phyloP scores from a whole-genome alignment of 2,888 invertebrate genomes.

The Zygothrica quintamaculata region DNA sequence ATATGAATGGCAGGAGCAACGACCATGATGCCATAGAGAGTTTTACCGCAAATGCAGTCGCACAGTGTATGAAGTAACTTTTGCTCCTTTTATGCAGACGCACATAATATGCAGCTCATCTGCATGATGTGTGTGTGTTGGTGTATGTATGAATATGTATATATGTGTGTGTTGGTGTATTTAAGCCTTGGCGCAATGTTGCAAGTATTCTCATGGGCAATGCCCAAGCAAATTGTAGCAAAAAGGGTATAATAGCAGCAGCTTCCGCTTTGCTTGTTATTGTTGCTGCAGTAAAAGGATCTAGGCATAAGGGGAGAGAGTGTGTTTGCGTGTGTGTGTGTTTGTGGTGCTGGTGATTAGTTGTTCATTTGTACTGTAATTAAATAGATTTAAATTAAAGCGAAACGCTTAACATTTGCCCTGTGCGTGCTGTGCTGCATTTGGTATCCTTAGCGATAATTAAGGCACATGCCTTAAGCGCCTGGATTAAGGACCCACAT shows the following conservation, averaged over 20 bases:
- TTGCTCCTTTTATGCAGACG: constrained; percentile 57
- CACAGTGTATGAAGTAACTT: constrained; percentile 67
- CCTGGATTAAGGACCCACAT: constrained; percentile 1
- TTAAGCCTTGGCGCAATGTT: constrained; percentile 47
- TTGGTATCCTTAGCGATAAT: constrained; percentile 52
- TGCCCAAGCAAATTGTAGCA: no score
- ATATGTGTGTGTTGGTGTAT: constrained; percentile 10
- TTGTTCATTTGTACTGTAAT: constrained; percentile 73
- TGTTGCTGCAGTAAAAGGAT: constrained; percentile 27
- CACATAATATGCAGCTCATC: constrained; percentile 64
- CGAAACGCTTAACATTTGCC: constrained; percentile 69
- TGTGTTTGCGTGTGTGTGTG: constrained; percentile 2
- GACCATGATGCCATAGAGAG: constrained; percentile 59
- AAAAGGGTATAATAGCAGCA: constrained; percentile 11
- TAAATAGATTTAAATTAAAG: constrained; percentile 72
- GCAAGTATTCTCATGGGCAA: constrained; percentile 34
- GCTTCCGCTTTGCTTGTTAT: constrained; percentile 60
- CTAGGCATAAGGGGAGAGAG: background rate
- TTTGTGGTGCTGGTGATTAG: constrained; percentile 56
- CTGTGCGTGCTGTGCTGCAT: constrained; percentile 39
- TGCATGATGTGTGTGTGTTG: constrained; percentile 50
- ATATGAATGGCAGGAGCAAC: constrained; percentile 44
- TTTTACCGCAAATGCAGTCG: constrained; percentile 75
- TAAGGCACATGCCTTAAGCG: constrained; percentile 51
- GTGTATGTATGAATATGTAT: constrained; percentile 18